Evolutionary conservation across 2,888 invertebrate genomes (phyloP).

Genomic region (Halictus ligatus): DNA sequence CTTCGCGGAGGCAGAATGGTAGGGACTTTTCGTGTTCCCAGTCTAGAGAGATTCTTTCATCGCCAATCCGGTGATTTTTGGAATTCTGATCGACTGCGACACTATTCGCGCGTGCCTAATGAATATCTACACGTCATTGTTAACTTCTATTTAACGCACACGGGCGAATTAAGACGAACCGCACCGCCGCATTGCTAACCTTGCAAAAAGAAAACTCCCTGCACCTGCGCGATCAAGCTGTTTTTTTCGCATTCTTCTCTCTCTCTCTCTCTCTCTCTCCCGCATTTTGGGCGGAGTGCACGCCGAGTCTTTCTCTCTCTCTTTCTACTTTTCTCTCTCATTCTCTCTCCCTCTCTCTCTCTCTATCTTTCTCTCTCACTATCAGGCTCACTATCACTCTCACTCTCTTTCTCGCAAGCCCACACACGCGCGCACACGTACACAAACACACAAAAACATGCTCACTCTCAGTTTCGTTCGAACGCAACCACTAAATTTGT

Average conservation of each 20-base stretch:
- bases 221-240: slow-evolving; percentile 40
- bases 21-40: not conserved
- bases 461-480: slow-evolving; percentile 45
- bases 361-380: not conserved
- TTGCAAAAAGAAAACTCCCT: slow-evolving; percentile 24
- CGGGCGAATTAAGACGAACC: slow-evolving; percentile 47
- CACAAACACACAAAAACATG: slow-evolving; percentile 15
- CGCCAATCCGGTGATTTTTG: not conserved
- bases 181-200: slow-evolving; percentile 52
- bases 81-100: slow-evolving; percentile 31
- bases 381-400: not conserved
- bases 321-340: not conserved
- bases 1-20: not conserved
- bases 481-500: slow-evolving; percentile 66
- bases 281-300: slow-evolving; percentile 53
- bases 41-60: not conserved
- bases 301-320: slow-evolving; percentile 43
- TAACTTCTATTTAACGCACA: slow-evolving; percentile 54
- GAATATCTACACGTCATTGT: slow-evolving; percentile 58
- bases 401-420: slow-evolving; percentile 6
- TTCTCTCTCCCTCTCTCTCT: too few species aligned
- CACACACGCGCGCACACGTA: slow-evolving; percentile 13
- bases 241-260: not conserved
- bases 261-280: not conserved
- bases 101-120: slow-evolving; percentile 44